Conservation (phyloP, 1,140 invertebrate genomes). For the Pachyrhynchus sulphureomaculatus region DNA sequence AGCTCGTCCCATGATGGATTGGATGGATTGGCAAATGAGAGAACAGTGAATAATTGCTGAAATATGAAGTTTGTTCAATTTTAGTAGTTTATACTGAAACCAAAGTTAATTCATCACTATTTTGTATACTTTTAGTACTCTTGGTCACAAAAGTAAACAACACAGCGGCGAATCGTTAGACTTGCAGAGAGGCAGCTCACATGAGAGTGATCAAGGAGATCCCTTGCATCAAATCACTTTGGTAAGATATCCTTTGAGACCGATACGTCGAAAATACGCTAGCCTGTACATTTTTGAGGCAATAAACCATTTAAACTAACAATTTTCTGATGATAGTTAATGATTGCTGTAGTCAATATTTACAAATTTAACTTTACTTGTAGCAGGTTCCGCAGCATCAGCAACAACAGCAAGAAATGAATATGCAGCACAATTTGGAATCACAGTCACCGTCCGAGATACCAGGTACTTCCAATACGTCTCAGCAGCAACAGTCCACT, state of each 20-base stretch:
- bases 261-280: neutral
- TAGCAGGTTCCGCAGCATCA: constrained; percentile 48
- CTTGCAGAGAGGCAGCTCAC: constrained; percentile 42
- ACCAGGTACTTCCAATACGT: constrained; percentile 28
- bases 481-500: constrained; percentile 15
- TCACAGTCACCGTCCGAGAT: constrained; percentile 34
- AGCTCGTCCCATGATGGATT: no score
- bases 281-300: no score
- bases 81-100: no score
- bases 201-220: constrained; percentile 44
- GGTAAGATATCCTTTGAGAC: constrained; percentile 29
- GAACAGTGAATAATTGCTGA: no score
- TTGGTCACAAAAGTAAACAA: constrained; percentile 35
- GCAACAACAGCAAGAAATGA: constrained; percentile 38
- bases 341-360: no score
- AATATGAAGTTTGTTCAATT: no score
- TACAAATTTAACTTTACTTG: no score
- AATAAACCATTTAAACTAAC: no score
- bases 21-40: no score
- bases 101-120: neutral
- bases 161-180: constrained; percentile 44
- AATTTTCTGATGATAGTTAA: no score
- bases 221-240: constrained; percentile 45
- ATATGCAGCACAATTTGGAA: constrained; percentile 12
- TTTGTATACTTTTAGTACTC: constrained; percentile 32